These are phyloP conservation scores for Tetragonisca angustula DNA, from an alignment of 2,888 invertebrate genomes.

Conservation along the genomic window DNA sequence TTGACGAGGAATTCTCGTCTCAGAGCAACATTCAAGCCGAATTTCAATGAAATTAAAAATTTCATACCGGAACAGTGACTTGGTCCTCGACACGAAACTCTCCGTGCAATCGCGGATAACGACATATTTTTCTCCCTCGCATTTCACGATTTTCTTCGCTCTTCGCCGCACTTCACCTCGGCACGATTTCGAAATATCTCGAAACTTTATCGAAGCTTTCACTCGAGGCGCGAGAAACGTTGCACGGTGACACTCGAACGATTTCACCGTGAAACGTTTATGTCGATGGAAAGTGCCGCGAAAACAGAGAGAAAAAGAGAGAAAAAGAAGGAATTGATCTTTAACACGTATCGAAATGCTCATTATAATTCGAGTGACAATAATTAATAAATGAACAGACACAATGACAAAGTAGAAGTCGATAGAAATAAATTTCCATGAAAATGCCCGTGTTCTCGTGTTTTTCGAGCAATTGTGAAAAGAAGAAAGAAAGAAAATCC, in stretches of 20 bases:
- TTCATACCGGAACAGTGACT: background rate
- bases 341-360: too few species aligned
- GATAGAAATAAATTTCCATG: too few species aligned
- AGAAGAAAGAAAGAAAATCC: too few species aligned
- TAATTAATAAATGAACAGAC: too few species aligned
- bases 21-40: too few species aligned
- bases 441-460: too few species aligned
- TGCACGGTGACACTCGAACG: constrained; percentile 73
- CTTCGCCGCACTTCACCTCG: constrained; percentile 30
- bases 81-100: background rate
- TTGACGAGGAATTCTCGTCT: too few species aligned
- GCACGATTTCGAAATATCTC: constrained; percentile 77
- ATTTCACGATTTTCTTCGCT: constrained; percentile 41
- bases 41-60: too few species aligned
- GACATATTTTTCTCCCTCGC: constrained; percentile 20
- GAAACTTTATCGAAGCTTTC: constrained; percentile 78
- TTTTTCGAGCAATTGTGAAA: too few species aligned
- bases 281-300: constrained; percentile 35
- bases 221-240: constrained; percentile 74
- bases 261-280: constrained; percentile 77
- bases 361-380: too few species aligned
- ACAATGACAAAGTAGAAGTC: too few species aligned
- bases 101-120: background rate
- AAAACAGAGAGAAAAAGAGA: constrained; percentile 16
- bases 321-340: background rate